Percentiles rank a stretch among this genome's conserved stretches.
These are phyloP conservation scores for Gorsachius goisagi DNA, from an alignment of 2,113 vertebrate genomes.

Conservation along the genomic window DNA sequence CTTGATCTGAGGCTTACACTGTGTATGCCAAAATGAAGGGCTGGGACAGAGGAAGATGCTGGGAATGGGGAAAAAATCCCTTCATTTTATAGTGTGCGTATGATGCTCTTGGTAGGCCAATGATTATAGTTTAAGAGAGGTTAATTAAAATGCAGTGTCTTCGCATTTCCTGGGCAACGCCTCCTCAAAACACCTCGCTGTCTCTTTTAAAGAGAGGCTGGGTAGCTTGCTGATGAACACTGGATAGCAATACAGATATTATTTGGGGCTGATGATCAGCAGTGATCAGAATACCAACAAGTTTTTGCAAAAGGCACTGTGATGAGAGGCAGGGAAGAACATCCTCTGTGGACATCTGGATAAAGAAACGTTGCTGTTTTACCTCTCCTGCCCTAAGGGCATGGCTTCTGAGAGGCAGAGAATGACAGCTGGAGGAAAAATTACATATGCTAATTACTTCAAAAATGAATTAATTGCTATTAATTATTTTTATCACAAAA, in stretches of 20 bases:
- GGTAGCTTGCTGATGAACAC: not conserved
- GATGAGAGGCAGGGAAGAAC: not conserved
- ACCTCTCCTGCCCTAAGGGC: slow-evolving; percentile 4
- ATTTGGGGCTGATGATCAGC: not conserved
- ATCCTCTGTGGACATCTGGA: not conserved
- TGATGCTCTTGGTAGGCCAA: not conserved
- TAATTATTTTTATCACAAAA: slow-evolving; percentile 74
- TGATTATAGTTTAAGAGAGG: not conserved
- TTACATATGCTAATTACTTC: slow-evolving; percentile 43
- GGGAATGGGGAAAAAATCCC: not conserved
- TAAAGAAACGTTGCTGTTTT: not conserved
- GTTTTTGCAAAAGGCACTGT: not conserved
- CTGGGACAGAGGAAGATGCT: not conserved
- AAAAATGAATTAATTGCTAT: slow-evolving; percentile 66
- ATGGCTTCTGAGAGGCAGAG: slow-evolving; percentile 17
- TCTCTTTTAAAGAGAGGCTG: not conserved
- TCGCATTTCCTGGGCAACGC: not conserved
- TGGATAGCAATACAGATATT: not conserved
- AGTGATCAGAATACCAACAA: not conserved
- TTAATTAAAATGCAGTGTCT: not conserved
- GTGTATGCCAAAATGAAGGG: not conserved
- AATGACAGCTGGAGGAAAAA: slow-evolving; percentile 23
- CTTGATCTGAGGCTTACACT: not conserved
- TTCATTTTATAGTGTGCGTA: fast-evolving
- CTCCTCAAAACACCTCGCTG: not conserved